Percentiles rank a stretch among this genome's conserved stretches.
phyloP scores from a whole-genome alignment of 2,113 vertebrate genomes.

The Misgurnus anguillicaudatus region DNA sequence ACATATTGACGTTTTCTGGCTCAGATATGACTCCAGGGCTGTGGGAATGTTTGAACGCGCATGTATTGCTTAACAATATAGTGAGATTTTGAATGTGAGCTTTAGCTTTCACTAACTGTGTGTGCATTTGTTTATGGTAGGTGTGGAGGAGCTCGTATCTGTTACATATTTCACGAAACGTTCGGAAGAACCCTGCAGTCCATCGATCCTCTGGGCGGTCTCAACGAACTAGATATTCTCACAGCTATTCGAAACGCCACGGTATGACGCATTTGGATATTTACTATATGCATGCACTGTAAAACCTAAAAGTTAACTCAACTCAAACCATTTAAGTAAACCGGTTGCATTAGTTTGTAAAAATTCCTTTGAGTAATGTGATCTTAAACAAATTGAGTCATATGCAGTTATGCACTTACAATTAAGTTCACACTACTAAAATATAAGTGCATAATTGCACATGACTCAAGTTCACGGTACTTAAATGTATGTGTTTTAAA shows the following conservation, averaged over 20 bases:
- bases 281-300: neutral
- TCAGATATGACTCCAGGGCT: neutral
- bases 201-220: conserved; percentile 78
- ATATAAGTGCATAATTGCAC: too few species aligned
- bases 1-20: conserved; percentile 2
- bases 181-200: conserved; percentile 81
- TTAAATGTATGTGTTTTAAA: too few species aligned
- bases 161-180: conserved; percentile 84
- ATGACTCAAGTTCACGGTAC: too few species aligned
- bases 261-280: conserved; percentile 42
- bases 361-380: too few species aligned
- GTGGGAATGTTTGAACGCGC: neutral
- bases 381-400: too few species aligned
- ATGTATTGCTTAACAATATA: too few species aligned
- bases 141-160: conserved; percentile 80
- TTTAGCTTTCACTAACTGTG: neutral
- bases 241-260: conserved; percentile 82
- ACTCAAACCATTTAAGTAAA: too few species aligned
- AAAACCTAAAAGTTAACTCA: too few species aligned
- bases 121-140: conserved; percentile 48
- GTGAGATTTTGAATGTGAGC: neutral
- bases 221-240: conserved; percentile 76
- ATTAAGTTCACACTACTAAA: too few species aligned
- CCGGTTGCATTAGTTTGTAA: too few species aligned
- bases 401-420: too few species aligned